Conservation (phyloP, 92 coral and sea anemone species). For the Umimayanthus chanpuru region DNA sequence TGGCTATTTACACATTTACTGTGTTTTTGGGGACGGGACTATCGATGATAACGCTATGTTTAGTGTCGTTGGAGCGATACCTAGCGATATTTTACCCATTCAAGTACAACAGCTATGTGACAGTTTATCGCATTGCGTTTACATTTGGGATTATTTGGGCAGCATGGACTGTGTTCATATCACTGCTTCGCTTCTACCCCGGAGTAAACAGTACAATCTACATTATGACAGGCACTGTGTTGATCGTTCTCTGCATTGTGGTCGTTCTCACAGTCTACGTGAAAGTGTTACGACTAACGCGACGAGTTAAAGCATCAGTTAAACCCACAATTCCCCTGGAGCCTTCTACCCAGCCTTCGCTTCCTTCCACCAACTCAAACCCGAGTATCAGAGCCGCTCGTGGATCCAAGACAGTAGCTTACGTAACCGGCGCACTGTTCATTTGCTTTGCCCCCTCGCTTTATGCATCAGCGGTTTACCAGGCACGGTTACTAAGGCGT, state of each 20-base stretch:
- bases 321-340: background rate
- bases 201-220: constrained; percentile 56
- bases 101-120: constrained; percentile 31
- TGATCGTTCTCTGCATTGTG: constrained; percentile 59
- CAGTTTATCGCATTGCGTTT: constrained; percentile 30
- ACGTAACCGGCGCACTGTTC: constrained; percentile 61
- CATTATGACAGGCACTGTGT: constrained; percentile 58
- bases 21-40: constrained; percentile 40
- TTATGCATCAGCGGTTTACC: constrained; percentile 50
- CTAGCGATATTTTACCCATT: constrained; percentile 48
- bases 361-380: background rate
- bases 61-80: constrained; percentile 41
- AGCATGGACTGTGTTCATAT: constrained; percentile 48
- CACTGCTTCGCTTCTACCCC: constrained; percentile 56
- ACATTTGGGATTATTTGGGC: constrained; percentile 11
- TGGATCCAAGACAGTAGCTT: constrained; percentile 64
- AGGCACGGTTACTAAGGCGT: constrained; percentile 29
- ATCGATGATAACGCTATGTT: constrained; percentile 35
- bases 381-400: constrained; percentile 18
- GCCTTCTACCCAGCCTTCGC: background rate
- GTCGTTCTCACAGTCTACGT: constrained; percentile 65
- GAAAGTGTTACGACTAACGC: constrained; percentile 62
- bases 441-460: constrained; percentile 73
- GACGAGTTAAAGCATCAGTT: constrained; percentile 42
- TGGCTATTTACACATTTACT: constrained; percentile 40